A percentile compares a stretch with the other conserved stretches of the same genome.
Conservation (phyloP, 1,140 invertebrate genomes). For the Platyscapa corneri region DNA sequence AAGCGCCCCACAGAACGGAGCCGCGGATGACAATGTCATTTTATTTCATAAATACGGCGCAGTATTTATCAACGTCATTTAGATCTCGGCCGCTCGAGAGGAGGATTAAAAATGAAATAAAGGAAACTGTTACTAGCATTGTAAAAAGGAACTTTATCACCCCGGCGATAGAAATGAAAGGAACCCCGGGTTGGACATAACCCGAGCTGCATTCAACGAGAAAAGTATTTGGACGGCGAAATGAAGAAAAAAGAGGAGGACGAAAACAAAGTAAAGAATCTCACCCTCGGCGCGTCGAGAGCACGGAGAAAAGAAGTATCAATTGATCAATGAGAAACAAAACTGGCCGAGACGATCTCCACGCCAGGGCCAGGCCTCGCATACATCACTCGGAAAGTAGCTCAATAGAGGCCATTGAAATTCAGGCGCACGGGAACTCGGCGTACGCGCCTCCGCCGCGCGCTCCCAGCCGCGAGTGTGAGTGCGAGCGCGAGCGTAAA, state of each 20-base stretch:
- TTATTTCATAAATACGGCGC: conserved; percentile 20
- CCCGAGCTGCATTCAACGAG: conserved; percentile 8
- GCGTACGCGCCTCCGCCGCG: not conserved
- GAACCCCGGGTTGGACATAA: not conserved
- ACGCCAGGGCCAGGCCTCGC: conserved; percentile 25
- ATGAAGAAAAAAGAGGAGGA: conserved; percentile 28
- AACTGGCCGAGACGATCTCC: conserved; percentile 36
- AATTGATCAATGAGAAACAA: conserved; percentile 54
- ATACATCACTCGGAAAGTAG: conserved; percentile 37
- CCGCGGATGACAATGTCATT: conserved; percentile 24
- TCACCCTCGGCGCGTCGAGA: conserved; percentile 17
- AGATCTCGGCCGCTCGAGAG: not conserved
- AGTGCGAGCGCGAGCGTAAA: too few species aligned
- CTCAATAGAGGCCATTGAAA: conserved; percentile 44
- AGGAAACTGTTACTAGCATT: conserved; percentile 18
- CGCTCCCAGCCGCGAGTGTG: not conserved
- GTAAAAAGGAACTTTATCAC: conserved; percentile 42
- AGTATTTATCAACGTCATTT: conserved; percentile 48
- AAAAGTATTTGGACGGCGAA: conserved; percentile 19
- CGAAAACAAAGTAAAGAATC: conserved; percentile 46
- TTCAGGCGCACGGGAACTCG: conserved; percentile 30
- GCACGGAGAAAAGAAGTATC: conserved; percentile 39
- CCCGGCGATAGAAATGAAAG: conserved; percentile 4
- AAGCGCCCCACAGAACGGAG: not conserved
- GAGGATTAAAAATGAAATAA: conserved; percentile 33